Base-by-base conservation (phyloP, 2,888 invertebrate genomes). In the Drosophila percnosoma region DNA sequence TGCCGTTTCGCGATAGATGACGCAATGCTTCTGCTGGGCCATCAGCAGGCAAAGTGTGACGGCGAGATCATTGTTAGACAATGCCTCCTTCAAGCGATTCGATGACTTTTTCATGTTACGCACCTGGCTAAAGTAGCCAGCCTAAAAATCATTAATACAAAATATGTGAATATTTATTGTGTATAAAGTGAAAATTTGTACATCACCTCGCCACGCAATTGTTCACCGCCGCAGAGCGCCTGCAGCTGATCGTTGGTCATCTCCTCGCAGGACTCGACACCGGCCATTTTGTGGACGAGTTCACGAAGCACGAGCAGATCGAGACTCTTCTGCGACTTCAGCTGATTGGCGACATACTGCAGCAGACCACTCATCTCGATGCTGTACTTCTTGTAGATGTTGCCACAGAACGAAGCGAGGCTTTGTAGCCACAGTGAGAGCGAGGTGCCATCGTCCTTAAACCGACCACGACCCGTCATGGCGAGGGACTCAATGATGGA, bases 271-370 rank as follows among this genome's bases (percentile, higher is more conserved):
- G 99, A 97, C 93, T 99, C 99, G 64, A 99, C 98, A 8, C 99
- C 99, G 1, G 99, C 98, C 99, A 99, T 99, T 94, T 99, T 99
- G 93, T 99, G 98, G 51, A 99, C 98, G 80, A 99, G 97, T 94
- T 99, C 99, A 92, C 99, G 98, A 64, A 99, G 94, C 80, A 99
- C 97, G 36, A 99, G 94, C 84, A 98, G 94, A 94, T 99, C 99
- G 94, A 96, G 96, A 94, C 97, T 99, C 93, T 99, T 98, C 87
- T 98, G 97, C 27, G 97, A 96, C 93, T 99, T 99, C 24, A 99
- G 95, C 91, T 99, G 97, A 94, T 99, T 99, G 45, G 98, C 98
- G 31, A 99, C 98, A 93, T 98, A 99, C 93, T 99, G 99, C 91
- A 99, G 94, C 78, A 99, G 93, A 3, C 99, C 99, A 5, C 98